Conservation (phyloP, 2,888 invertebrate genomes). For the Oligia latruncula region DNA sequence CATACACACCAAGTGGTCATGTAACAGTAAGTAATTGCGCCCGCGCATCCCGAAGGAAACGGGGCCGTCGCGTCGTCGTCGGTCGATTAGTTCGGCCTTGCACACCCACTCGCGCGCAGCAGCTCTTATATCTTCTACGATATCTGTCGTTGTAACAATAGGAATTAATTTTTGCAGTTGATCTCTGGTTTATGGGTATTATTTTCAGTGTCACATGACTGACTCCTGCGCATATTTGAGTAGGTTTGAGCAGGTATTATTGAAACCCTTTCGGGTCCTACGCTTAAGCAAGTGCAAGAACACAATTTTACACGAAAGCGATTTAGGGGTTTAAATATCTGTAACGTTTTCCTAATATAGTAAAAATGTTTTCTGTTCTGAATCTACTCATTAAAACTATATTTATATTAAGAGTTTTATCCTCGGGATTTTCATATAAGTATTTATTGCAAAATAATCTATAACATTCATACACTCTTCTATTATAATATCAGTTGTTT, state of each 20-base stretch:
- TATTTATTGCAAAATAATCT: not conserved
- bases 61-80: constrained; percentile 27
- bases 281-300: not conserved
- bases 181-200: constrained; percentile 44
- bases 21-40: constrained; percentile 55
- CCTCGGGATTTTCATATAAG: not conserved
- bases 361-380: not conserved
- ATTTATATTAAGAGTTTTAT: not conserved
- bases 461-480: not conserved
- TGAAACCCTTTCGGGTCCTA: not conserved
- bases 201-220: constrained; percentile 19
- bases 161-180: constrained; percentile 58
- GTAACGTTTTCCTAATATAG: not conserved
- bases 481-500: constrained; percentile 6
- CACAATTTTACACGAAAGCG: not conserved
- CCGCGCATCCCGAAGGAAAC: constrained; percentile 69
- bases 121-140: constrained; percentile 36
- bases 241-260: not conserved
- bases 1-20: constrained; percentile 53
- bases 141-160: constrained; percentile 39
- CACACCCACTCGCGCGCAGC: constrained; percentile 60
- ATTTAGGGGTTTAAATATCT: not conserved
- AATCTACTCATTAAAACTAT: not conserved
- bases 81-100: constrained; percentile 72
- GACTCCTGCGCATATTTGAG: not conserved